phyloP scores from a whole-genome alignment of 2,113 vertebrate species.

The Odontophorus gujanensis region DNA sequence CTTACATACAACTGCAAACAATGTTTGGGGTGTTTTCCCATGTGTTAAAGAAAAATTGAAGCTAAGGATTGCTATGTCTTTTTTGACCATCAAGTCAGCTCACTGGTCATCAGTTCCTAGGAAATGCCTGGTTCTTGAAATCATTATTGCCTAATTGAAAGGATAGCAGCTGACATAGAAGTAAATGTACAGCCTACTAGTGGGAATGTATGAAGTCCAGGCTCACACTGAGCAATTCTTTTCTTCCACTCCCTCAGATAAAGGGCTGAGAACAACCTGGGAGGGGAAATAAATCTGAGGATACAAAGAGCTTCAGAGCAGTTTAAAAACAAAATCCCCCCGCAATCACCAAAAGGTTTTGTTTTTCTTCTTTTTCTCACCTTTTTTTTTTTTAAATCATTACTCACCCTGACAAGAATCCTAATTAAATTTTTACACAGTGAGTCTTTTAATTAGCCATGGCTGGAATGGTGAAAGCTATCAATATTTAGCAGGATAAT shows the following conservation, averaged over 20 bases:
- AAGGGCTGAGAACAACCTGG: constrained; percentile 24
- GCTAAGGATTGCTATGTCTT: background rate
- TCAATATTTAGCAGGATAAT: constrained; percentile 79
- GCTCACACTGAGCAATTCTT: background rate
- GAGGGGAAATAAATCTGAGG: constrained; percentile 53
- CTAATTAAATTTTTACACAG: constrained; percentile 83
- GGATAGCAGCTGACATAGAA: background rate
- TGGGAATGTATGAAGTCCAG: background rate
- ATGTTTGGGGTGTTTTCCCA: background rate
- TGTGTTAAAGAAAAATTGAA: constrained; percentile 4
- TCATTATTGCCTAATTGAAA: constrained; percentile 14
- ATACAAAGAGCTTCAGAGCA: constrained; percentile 52
- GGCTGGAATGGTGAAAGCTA: constrained; percentile 73
- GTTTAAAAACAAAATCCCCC: constrained; percentile 56
- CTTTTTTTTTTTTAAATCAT: constrained; percentile 18
- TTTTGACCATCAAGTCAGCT: background rate
- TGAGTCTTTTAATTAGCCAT: constrained; percentile 78
- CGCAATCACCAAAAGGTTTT: background rate
- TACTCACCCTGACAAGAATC: constrained; percentile 69
- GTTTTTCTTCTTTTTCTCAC: background rate
- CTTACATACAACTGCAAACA: background rate
- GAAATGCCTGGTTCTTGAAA: constrained; percentile 23
- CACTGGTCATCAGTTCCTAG: background rate
- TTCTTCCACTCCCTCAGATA: constrained; percentile 6
- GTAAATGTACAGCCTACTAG: constrained; percentile 2